phyloP scores from a whole-genome alignment of 2,888 invertebrate genomes.

The Philopedon plagiatum region DNA sequence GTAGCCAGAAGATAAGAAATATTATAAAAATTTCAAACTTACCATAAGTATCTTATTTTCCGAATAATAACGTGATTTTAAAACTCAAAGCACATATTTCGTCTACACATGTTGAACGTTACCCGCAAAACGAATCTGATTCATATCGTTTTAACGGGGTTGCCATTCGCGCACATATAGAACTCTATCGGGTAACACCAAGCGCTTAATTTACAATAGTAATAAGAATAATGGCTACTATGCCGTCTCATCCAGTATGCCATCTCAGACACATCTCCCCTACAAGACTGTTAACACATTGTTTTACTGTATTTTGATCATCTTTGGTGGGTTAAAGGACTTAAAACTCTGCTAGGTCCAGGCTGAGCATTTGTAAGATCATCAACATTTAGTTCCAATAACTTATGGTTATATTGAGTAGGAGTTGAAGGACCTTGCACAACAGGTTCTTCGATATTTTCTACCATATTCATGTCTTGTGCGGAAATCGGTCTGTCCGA shows the following conservation, averaged over 20 bases:
- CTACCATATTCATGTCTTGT: not conserved
- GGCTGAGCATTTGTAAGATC: not conserved
- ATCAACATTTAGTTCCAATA: no score
- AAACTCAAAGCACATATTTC: no score
- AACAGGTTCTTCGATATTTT: not conserved
- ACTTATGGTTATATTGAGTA: no score
- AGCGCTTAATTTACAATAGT: not conserved
- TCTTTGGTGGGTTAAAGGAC: not conserved
- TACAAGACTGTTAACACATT: not conserved
- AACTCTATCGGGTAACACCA: not conserved
- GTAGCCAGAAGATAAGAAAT: no score
- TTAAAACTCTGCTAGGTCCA: no score
- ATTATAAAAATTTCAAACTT: not conserved
- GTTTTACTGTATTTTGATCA: no score
- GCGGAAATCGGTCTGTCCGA: not conserved
- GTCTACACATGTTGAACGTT: not conserved
- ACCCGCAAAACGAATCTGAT: not conserved
- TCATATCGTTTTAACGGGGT: no score
- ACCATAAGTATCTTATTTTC: not conserved
- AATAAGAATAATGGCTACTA: not conserved
- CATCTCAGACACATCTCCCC: conserved; percentile 22
- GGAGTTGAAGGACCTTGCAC: no score
- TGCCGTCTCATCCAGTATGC: conserved; percentile 4
- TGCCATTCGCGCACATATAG: not conserved
- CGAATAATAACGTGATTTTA: not conserved